Conservation (phyloP, 1,140 invertebrate species). For the Diprion similis region DNA sequence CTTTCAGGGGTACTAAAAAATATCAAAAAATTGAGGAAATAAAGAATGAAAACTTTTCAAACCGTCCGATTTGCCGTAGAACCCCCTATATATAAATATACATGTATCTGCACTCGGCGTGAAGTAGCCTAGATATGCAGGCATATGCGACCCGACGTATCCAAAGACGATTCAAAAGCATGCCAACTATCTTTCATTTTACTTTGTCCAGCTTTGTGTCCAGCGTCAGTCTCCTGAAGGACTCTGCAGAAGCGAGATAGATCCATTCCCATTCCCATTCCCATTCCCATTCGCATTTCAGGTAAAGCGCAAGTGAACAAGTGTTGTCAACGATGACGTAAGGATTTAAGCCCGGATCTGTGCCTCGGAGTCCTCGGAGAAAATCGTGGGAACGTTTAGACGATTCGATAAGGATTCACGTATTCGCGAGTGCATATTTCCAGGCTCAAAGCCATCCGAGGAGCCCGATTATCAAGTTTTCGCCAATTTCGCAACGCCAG, state of each 20-base stretch:
- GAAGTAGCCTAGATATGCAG: too few relatives aligned
- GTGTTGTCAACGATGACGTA: not conserved
- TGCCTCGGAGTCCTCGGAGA: not conserved
- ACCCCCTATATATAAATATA: too few relatives aligned
- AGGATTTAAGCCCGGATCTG: not conserved
- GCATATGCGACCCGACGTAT: not conserved
- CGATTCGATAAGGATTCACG: too few relatives aligned
- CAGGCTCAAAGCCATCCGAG: not conserved
- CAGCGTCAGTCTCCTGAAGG: not conserved
- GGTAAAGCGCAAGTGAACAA: not conserved
- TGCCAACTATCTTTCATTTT: slow-evolving; percentile 60
- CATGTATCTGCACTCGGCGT: too few relatives aligned
- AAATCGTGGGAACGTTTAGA: not conserved
- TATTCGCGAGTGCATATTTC: not conserved
- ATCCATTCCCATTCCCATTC: not conserved
- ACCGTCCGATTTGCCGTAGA: too few relatives aligned
- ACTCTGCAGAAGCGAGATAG: not conserved
- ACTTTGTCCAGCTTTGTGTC: slow-evolving; percentile 48
- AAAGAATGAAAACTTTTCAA: too few relatives aligned
- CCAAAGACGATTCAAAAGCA: slow-evolving; percentile 40
- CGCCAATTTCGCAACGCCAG: not conserved
- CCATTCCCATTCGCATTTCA: too few relatives aligned
- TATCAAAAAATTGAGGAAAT: too few relatives aligned
- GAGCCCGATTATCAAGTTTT: not conserved
- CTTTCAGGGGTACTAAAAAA: too few relatives aligned